Conservation (phyloP, 2,113 vertebrate species). For the Myiopsitta monachus region DNA sequence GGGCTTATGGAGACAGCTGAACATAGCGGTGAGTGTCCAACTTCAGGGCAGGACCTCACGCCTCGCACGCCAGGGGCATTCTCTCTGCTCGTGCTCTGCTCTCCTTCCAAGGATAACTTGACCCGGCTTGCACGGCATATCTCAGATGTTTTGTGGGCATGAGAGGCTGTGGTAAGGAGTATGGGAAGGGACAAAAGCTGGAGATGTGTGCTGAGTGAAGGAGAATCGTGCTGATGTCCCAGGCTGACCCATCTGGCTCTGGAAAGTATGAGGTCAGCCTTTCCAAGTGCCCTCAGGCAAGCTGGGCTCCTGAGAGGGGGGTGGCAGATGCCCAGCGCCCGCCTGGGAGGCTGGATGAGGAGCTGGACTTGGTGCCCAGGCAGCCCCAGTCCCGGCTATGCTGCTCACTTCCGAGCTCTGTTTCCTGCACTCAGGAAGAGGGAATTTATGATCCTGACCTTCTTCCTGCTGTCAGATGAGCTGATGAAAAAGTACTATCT, state of each 20-base stretch:
- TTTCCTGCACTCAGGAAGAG: not conserved
- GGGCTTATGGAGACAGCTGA: not conserved
- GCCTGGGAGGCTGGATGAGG: accelerated
- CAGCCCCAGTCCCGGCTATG: not conserved
- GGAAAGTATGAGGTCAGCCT: not conserved
- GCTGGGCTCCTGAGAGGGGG: not conserved
- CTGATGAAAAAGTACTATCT: constrained; percentile 43
- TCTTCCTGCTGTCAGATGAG: constrained; percentile 43
- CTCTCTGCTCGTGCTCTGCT: not conserved
- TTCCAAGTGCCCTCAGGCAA: not conserved
- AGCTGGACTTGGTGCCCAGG: not conserved
- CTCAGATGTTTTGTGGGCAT: not conserved
- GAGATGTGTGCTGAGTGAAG: not conserved
- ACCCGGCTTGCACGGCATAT: not conserved
- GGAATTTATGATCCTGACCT: constrained; percentile 53
- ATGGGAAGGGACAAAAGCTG: not conserved
- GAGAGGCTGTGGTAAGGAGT: not conserved
- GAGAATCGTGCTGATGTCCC: not conserved
- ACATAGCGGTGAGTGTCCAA: not conserved
- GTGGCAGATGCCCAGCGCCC: not conserved
- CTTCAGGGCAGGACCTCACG: not conserved
- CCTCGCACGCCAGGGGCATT: accelerated
- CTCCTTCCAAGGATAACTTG: not conserved
- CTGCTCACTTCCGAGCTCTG: not conserved
- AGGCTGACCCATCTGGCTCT: not conserved